Conservation (phyloP, 2,797 vertebrate genomes). For the Catharus ustulatus region DNA sequence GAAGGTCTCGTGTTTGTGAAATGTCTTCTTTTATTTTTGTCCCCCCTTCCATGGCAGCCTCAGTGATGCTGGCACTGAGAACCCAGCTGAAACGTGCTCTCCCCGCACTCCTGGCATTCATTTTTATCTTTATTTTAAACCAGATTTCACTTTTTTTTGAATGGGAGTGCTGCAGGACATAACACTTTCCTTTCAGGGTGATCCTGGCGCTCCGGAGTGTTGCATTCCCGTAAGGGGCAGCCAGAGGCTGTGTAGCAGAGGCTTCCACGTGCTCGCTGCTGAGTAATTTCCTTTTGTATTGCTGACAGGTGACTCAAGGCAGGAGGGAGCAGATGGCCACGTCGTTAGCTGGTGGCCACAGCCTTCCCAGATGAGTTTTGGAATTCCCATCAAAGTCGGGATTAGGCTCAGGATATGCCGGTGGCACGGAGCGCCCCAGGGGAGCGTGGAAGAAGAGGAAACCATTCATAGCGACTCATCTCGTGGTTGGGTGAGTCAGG, state of each 20-base stretch:
- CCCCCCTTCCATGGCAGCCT: constrained; percentile 43
- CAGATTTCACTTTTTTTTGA: background rate
- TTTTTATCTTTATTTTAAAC: background rate
- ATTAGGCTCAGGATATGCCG: constrained; percentile 27
- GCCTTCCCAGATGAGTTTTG: constrained; percentile 47
- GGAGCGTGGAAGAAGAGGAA: constrained; percentile 66
- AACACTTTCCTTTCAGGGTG: constrained; percentile 18
- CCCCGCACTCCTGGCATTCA: background rate
- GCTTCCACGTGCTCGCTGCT: constrained; percentile 62
- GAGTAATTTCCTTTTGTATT: constrained; percentile 74
- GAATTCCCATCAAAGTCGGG: constrained; percentile 58
- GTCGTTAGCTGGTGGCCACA: constrained; percentile 7
- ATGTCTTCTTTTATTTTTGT: constrained; percentile 35
- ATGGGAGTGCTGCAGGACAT: background rate
- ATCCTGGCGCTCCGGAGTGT: background rate
- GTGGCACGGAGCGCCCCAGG: background rate
- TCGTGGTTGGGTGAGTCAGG: constrained; percentile 74
- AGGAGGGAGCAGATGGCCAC: constrained; percentile 42
- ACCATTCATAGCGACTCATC: constrained; percentile 69
- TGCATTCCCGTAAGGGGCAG: constrained; percentile 36
- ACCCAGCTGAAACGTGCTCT: constrained; percentile 46
- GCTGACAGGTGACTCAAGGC: constrained; percentile 77
- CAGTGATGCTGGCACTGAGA: constrained; percentile 63
- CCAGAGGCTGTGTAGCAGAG: constrained; percentile 41
- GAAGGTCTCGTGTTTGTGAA: constrained; percentile 74